phyloP scores from a whole-genome alignment of 1,140 invertebrate species.

The Ylistrum balloti region DNA sequence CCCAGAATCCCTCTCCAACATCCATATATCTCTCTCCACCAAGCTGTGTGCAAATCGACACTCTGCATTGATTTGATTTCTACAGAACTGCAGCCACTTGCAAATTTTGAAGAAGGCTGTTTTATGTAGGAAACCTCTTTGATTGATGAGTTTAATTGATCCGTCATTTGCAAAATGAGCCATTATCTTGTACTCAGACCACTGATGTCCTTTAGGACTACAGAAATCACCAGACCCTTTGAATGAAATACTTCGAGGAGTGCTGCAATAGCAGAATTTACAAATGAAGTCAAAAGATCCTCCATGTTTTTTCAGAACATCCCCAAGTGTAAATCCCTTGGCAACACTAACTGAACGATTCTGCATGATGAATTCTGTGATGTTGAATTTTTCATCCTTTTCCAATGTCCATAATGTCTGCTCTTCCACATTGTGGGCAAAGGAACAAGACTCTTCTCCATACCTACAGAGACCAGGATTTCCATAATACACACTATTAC shows the following conservation, averaged over 20 bases:
- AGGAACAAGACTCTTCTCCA: constrained; percentile 73
- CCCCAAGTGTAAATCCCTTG: constrained; percentile 64
- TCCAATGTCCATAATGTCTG: constrained; percentile 76
- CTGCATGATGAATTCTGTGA: constrained; percentile 76
- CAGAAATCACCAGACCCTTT: constrained; percentile 61
- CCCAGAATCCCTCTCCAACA: constrained; percentile 75
- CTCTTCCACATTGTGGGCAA: constrained; percentile 79
- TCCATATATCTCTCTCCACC: constrained; percentile 79
- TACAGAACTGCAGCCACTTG: constrained; percentile 73
- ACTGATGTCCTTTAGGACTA: constrained; percentile 67
- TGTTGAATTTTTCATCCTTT: constrained; percentile 76
- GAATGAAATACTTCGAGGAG: constrained; percentile 63
- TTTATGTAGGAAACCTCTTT: constrained; percentile 73
- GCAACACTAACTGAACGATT: constrained; percentile 59
- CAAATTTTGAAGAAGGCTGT: constrained; percentile 78
- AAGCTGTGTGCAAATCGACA: constrained; percentile 79
- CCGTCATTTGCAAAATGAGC: constrained; percentile 69
- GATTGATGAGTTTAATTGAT: constrained; percentile 70
- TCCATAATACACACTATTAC: constrained; percentile 67
- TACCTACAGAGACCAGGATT: constrained; percentile 66
- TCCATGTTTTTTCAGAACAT: constrained; percentile 71
- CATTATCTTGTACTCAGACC: constrained; percentile 71
- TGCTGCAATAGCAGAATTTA: constrained; percentile 70
- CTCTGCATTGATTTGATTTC: constrained; percentile 60
- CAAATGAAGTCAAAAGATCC: constrained; percentile 77